Evolutionary conservation across 1,140 invertebrate species (phyloP), one percentile per base, ranked within the genome.

Genomic region (Ylistrum balloti): DNA sequence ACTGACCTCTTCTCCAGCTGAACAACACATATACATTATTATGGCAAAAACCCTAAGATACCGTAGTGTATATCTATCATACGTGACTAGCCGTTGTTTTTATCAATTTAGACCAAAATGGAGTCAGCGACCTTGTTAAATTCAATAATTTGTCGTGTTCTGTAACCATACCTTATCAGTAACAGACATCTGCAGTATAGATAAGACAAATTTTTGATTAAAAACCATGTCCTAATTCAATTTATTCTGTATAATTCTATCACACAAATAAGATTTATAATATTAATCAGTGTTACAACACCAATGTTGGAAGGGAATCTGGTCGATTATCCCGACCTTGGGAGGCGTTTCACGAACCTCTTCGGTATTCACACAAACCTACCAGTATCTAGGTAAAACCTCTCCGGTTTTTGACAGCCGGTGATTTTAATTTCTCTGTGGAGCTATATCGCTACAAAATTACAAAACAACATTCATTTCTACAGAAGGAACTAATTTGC

Each of bases 401-500:
- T 45, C 41, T 45, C 41, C 1, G 41, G 41, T 45, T 17, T 17
- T 17, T 45, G 41, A 13, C 9, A 45, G 13, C 35, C 56, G 56
- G 28, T 56, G 56, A 28, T 74, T 45, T n/a, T 28, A 74, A 74
- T n/a, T 45, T 74, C 56, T 9, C 22, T 7, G 20, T 28, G 17
- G n/a, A 5, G 0, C 2, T n/a, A 28, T 17, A 74, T 74, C 1
- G 7, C 2, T 17, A n/a, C 5, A n/a, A 74, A 74, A 74, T 28
- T n/a, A 28, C 56, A 74, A 74, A 74, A 74, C 2, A n/a, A 28
- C 22, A 74, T 2, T 5, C 56, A 74, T 74, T 0, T 74, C 22
- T 74, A 74, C 56, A 74, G 56, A 74, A 74, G n/a, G 56, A 74
- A 74, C 56, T 28, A 74, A 74, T 74, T 74, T 74, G 56, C 56